phyloP scores from a whole-genome alignment of 1,140 invertebrate genomes.

The Drosophila biarmipes region DNA sequence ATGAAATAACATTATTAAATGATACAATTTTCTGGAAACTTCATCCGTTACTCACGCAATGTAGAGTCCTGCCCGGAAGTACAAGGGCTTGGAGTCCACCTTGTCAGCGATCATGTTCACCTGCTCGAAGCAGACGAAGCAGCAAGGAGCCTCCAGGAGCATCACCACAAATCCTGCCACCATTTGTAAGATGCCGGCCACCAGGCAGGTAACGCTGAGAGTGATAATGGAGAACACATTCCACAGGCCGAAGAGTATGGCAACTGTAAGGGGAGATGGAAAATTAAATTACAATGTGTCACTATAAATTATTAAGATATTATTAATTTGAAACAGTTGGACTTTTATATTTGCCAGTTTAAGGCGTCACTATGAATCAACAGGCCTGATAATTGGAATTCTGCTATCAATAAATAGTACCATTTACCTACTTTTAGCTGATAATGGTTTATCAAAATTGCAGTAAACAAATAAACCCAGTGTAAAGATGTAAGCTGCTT shows the following conservation, averaged over 20 bases:
- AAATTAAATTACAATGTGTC: not conserved
- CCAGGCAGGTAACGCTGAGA: slow-evolving; percentile 88
- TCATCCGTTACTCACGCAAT: slow-evolving; percentile 88
- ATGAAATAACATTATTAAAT: slow-evolving; percentile 35
- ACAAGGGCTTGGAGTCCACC: slow-evolving; percentile 93
- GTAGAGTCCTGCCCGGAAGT: slow-evolving; percentile 95
- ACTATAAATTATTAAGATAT: too few species aligned
- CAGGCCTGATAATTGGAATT: not conserved
- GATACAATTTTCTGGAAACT: not conserved
- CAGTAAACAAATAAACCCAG: not conserved
- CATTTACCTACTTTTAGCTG: not conserved
- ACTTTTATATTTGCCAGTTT: not conserved
- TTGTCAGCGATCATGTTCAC: slow-evolving; percentile 92
- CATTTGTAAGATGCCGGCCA: slow-evolving; percentile 95
- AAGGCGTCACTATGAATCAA: not conserved
- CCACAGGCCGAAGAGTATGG: slow-evolving; percentile 93
- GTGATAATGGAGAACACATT: slow-evolving; percentile 91
- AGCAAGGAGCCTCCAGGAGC: slow-evolving; percentile 96
- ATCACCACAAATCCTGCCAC: slow-evolving; percentile 93
- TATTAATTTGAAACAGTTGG: too few species aligned
- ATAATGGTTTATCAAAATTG: not conserved
- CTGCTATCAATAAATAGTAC: not conserved
- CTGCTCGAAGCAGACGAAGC: slow-evolving; percentile 97
- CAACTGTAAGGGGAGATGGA: slow-evolving; percentile 87
- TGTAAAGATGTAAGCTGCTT: too few species aligned